Evolutionary conservation across 1,140 invertebrate genomes (phyloP).

Genomic region (Stratiolaelaps scimitus): DNA sequence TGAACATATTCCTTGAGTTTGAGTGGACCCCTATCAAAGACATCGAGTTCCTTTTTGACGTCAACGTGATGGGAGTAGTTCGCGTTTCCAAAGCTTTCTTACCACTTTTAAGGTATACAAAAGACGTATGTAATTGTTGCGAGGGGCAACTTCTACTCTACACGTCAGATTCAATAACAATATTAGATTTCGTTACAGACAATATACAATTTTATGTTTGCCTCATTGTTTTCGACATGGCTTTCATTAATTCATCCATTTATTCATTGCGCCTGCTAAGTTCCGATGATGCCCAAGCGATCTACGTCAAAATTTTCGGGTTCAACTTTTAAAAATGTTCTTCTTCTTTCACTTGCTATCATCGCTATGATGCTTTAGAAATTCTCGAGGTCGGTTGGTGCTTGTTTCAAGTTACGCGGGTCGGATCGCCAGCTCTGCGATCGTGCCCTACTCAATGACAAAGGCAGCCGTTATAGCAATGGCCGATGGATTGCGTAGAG

Average conservation of each 20-base stretch:
- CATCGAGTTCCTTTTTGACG: slow-evolving; percentile 32
- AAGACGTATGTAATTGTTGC: not conserved
- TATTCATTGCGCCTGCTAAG: too few relatives aligned
- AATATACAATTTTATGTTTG: too few relatives aligned
- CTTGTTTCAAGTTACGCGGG: slow-evolving; percentile 33
- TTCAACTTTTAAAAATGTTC: too few relatives aligned
- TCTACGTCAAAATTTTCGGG: too few relatives aligned
- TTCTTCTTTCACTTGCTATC: too few relatives aligned
- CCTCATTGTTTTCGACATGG: too few relatives aligned
- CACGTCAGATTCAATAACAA: too few relatives aligned
- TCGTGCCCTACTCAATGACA: slow-evolving; percentile 34
- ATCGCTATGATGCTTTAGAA: not conserved
- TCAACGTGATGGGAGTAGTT: slow-evolving; percentile 33
- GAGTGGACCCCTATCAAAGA: slow-evolving; percentile 37
- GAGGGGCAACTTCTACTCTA: too few relatives aligned
- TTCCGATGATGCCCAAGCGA: too few relatives aligned
- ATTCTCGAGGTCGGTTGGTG: slow-evolving; percentile 34
- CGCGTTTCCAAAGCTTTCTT: slow-evolving; percentile 32
- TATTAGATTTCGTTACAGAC: too few relatives aligned
- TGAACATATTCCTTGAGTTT: slow-evolving; percentile 41
- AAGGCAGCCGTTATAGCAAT: slow-evolving; percentile 33
- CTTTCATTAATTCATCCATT: too few relatives aligned
- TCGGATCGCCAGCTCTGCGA: slow-evolving; percentile 19
- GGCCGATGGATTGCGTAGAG: slow-evolving; percentile 32
- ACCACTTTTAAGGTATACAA: slow-evolving; percentile 31